Percentiles rank a stretch among this genome's conserved stretches.
Evolutionary conservation across 2,888 invertebrate genomes (phyloP).

Genomic region (Dilophus febrilis): DNA sequence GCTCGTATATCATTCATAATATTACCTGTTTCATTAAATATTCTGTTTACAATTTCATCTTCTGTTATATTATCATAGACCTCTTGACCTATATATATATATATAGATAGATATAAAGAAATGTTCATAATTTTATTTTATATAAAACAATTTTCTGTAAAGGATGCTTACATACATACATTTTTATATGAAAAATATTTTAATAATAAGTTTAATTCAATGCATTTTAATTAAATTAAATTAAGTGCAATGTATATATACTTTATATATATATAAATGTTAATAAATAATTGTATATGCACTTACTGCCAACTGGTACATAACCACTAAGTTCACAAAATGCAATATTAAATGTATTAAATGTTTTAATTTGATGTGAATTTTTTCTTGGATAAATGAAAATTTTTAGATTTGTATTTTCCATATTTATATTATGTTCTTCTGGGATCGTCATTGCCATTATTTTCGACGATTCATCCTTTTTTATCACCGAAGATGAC

Average conservation of each 20-base stretch:
- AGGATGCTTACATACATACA: too few relatives aligned
- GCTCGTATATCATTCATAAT: neutral
- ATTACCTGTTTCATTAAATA: conserved; percentile 1
- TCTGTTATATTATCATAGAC: neutral
- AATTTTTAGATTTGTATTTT: conserved; percentile 37
- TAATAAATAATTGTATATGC: too few relatives aligned
- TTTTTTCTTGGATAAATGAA: conserved; percentile 49
- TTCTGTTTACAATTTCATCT: conserved; percentile 1
- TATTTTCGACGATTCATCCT: conserved; percentile 4
- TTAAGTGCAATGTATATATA: too few relatives aligned
- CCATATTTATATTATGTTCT: conserved; percentile 12
- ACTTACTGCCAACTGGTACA: conserved; percentile 47
- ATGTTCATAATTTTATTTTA: too few relatives aligned
- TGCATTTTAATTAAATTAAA: too few relatives aligned
- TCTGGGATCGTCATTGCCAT: conserved; percentile 4
- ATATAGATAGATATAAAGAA: too few relatives aligned
- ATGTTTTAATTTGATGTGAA: conserved; percentile 37
- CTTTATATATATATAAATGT: too few relatives aligned
- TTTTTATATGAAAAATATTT: too few relatives aligned
- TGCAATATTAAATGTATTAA: conserved; percentile 47
- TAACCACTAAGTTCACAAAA: conserved; percentile 62
- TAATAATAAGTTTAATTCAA: too few relatives aligned
- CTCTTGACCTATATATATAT: neutral
- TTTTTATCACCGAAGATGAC: too few relatives aligned
- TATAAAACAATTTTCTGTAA: too few relatives aligned